Percentiles rank a stretch among this genome's conserved stretches.
These are phyloP conservation scores for Actinia tenebrosa DNA, from an alignment of 64 coral and sea anemone genomes.

Conservation along the genomic window DNA sequence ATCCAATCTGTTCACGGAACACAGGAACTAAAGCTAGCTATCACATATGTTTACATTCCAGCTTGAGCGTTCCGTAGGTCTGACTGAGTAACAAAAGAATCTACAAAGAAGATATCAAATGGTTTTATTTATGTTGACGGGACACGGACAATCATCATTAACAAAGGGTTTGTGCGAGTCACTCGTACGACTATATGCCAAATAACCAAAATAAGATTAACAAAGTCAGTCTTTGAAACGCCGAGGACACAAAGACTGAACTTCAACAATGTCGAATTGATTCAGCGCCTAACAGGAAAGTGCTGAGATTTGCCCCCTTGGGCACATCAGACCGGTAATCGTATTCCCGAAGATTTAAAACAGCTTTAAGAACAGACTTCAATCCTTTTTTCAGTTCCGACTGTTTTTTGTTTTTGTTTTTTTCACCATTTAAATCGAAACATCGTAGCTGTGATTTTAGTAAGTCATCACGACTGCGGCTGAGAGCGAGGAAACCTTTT, in stretches of 20 bases:
- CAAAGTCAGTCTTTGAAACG: not conserved
- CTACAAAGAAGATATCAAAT: not conserved
- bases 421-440: not conserved
- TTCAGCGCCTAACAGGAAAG: not conserved
- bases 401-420: not conserved
- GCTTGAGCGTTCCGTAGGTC: not conserved
- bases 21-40: slow-evolving; percentile 2
- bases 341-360: not conserved
- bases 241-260: not conserved
- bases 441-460: not conserved
- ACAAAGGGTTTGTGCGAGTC: not conserved
- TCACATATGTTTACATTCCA: not conserved
- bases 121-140: not conserved
- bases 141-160: not conserved
- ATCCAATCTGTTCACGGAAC: not conserved
- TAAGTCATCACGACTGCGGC: not conserved
- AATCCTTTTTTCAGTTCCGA: not conserved
- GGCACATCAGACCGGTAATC: not conserved
- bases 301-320: not conserved
- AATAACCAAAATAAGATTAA: not conserved
- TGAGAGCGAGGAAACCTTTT: not conserved
- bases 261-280: not conserved
- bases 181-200: not conserved
- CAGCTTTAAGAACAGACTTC: not conserved
- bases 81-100: not conserved